A percentile compares a stretch with the other conserved stretches of the same genome.
Conservation (phyloP, 1,140 invertebrate species). For the Zaprionus camerounensis region DNA sequence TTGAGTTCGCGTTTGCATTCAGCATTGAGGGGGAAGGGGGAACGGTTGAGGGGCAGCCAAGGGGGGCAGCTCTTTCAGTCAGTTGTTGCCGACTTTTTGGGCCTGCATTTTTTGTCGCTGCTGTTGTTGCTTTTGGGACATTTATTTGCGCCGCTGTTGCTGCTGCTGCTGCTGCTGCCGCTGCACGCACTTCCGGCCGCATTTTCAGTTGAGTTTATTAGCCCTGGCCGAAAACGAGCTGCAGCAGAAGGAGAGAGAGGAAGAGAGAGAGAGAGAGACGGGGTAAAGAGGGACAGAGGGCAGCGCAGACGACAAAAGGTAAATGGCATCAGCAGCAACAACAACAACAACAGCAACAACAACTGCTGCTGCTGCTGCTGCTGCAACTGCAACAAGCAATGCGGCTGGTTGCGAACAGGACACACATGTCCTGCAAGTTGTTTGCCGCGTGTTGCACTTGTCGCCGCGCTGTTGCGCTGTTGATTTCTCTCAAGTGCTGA, state of each 20-base stretch:
- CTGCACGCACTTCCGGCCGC: constrained; percentile 72
- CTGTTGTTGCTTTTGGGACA: constrained; percentile 61
- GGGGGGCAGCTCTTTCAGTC: constrained; percentile 10
- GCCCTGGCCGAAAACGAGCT: constrained; percentile 49
- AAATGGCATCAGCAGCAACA: constrained; percentile 2
- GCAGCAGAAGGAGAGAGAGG: not conserved
- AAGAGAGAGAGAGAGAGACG: constrained; percentile 23
- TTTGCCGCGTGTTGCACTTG: constrained; percentile 35
- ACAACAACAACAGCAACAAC: not conserved
- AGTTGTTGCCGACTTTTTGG: constrained; percentile 47
- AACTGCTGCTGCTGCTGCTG: not conserved
- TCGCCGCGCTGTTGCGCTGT: not conserved
- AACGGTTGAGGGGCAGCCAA: constrained; percentile 2
- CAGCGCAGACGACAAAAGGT: constrained; percentile 51
- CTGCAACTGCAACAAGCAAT: constrained; percentile 16
- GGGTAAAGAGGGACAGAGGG: constrained; percentile 4
- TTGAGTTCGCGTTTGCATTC: constrained; percentile 21
- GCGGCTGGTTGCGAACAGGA: constrained; percentile 22
- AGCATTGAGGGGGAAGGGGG: too few relatives aligned
- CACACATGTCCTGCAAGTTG: constrained; percentile 42
- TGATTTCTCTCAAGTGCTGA: not conserved
- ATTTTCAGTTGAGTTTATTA: constrained; percentile 71
- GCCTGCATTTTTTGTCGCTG: constrained; percentile 46
- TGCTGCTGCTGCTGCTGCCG: constrained; percentile 44
- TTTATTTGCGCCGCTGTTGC: constrained; percentile 54